These are phyloP conservation scores for Euglossa dilemma DNA, from an alignment of 1,140 invertebrate genomes.

Conservation along the genomic window DNA sequence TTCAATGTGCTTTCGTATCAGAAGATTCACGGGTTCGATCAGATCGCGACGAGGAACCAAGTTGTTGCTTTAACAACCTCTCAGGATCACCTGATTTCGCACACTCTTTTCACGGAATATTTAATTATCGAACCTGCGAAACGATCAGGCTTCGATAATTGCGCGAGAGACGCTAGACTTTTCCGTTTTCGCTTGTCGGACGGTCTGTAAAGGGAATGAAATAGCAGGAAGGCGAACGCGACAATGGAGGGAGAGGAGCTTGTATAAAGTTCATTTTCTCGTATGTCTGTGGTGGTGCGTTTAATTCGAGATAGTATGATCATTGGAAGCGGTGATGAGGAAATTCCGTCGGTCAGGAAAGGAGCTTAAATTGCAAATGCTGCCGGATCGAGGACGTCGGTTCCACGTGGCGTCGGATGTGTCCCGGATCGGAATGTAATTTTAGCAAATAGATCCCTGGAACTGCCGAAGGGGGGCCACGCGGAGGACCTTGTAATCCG, in stretches of 20 bases:
- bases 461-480: no score
- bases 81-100: no score
- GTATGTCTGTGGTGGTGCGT: neutral
- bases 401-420: conserved; percentile 38
- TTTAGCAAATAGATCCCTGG: conserved; percentile 21
- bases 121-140: no score
- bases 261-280: conserved; percentile 9
- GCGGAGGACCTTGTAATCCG: neutral
- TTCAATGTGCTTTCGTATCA: no score
- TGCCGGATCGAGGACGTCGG: conserved; percentile 22
- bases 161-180: neutral
- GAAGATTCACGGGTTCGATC: no score
- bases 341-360: conserved; percentile 34
- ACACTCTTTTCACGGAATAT: no score
- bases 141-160: no score
- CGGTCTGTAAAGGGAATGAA: neutral
- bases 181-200: neutral
- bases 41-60: no score
- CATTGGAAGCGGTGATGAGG: conserved; percentile 28
- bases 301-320: conserved; percentile 45
- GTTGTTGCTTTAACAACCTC: no score
- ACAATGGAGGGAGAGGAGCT: neutral
- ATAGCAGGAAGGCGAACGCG: neutral
- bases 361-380: conserved; percentile 39
- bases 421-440: conserved; percentile 49